phyloP scores from a whole-genome alignment of 2,797 vertebrate species.

The Mico argentatus region DNA sequence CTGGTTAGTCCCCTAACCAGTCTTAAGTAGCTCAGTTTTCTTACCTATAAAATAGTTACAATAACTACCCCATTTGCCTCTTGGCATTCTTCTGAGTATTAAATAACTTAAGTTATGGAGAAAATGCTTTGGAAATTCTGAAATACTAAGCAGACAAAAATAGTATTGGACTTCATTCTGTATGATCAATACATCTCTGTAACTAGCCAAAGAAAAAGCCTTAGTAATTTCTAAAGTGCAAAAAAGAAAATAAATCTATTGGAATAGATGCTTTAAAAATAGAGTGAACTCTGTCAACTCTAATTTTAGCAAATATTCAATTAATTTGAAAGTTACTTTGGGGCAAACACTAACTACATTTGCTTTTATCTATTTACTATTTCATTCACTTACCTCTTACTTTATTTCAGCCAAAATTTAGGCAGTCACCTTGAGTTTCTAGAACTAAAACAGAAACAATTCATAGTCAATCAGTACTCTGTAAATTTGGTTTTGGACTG shows the following conservation, averaged over 20 bases:
- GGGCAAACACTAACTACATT: not conserved
- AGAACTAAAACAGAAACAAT: constrained; percentile 5
- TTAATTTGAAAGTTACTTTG: constrained; percentile 36
- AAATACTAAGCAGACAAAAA: not conserved
- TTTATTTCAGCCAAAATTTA: constrained; percentile 28
- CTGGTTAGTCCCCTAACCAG: not conserved
- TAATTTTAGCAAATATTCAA: constrained; percentile 24
- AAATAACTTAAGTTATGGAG: not conserved
- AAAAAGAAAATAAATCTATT: not conserved
- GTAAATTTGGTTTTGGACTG: not conserved
- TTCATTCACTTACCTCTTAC: constrained; percentile 23
- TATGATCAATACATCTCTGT: not conserved
- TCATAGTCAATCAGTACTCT: not conserved
- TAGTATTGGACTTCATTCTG: not conserved
- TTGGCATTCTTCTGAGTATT: not conserved
- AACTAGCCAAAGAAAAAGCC: not conserved
- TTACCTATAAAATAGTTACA: not conserved
- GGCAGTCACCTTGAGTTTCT: constrained; percentile 7
- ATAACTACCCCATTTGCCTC: not conserved
- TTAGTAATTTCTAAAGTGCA: not conserved
- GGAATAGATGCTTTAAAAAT: not conserved
- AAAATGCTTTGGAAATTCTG: not conserved
- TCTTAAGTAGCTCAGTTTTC: not conserved
- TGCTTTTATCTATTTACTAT: constrained; percentile 24
- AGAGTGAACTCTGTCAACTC: not conserved